phyloP scores from a whole-genome alignment of 2,113 vertebrate genomes.

The Azemiops feae region DNA sequence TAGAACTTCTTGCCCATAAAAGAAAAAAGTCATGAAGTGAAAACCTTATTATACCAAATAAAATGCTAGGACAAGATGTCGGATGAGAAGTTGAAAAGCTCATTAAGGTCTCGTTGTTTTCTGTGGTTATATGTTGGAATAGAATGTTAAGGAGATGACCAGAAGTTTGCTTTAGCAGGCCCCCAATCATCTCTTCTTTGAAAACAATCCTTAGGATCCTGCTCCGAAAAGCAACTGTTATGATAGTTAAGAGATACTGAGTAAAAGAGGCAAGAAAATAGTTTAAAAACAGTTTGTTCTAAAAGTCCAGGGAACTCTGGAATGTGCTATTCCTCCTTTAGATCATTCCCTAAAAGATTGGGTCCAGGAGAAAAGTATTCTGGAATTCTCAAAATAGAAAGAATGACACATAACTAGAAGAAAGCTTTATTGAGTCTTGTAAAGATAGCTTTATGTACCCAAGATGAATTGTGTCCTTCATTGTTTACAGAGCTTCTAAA shows the following conservation, averaged over 20 bases:
- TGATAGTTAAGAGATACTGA: neutral
- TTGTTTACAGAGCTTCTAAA: neutral
- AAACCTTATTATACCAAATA: neutral
- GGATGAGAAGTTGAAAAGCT: neutral
- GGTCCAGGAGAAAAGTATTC: neutral
- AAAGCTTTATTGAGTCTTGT: neutral
- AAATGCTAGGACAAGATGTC: neutral
- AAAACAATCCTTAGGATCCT: neutral
- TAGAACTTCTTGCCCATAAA: neutral
- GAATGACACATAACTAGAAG: neutral
- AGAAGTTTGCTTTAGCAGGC: neutral
- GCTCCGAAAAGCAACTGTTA: neutral
- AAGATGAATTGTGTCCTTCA: neutral
- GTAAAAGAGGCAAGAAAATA: neutral
- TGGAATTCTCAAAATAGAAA: neutral
- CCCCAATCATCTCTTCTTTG: neutral
- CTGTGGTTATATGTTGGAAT: neutral
- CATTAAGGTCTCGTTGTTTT: neutral
- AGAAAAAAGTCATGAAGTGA: neutral
- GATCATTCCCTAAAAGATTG: neutral
- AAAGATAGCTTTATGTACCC: neutral
- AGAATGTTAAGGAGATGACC: neutral
- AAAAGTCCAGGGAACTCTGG: neutral
- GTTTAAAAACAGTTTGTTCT: neutral
- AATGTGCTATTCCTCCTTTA: neutral